Conservation (phyloP, 2,113 vertebrate species). For the Delphinapterus leucas region DNA sequence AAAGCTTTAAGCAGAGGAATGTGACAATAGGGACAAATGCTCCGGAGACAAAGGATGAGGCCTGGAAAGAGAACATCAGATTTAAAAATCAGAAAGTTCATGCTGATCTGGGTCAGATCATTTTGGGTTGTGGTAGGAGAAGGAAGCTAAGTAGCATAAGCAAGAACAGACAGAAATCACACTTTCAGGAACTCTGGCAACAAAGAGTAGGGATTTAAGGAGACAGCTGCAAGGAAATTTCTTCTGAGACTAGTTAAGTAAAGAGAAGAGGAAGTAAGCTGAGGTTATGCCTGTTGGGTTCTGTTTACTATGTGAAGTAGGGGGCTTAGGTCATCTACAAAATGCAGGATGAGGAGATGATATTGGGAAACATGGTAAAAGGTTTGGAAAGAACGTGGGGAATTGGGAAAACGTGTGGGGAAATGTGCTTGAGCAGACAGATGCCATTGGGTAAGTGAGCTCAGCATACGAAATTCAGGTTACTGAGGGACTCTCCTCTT, state of each 20-base stretch:
- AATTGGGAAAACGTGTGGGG: not conserved
- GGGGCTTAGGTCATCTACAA: not conserved
- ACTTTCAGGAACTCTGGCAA: not conserved
- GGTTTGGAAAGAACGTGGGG: not conserved
- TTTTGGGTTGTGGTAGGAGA: not conserved
- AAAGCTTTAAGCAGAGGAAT: slow-evolving; percentile 15
- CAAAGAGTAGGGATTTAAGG: not conserved
- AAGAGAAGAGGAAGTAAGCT: not conserved
- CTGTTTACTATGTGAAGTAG: not conserved
- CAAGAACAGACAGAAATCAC: not conserved
- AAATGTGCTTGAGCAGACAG: not conserved
- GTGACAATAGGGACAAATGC: not conserved
- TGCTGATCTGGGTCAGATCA: not conserved
- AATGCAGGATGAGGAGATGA: not conserved
- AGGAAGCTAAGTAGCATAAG: not conserved
- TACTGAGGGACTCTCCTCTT: not conserved
- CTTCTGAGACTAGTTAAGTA: not conserved
- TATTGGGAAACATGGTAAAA: not conserved
- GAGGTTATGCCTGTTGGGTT: not conserved
- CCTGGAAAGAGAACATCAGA: not conserved
- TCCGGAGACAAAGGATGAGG: not conserved
- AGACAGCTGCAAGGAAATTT: not conserved
- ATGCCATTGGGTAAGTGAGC: not conserved
- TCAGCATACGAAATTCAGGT: not conserved
- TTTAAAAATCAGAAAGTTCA: not conserved